phyloP scores from a whole-genome alignment of 1,140 invertebrate species.

The Tetragnatha versicolor region DNA sequence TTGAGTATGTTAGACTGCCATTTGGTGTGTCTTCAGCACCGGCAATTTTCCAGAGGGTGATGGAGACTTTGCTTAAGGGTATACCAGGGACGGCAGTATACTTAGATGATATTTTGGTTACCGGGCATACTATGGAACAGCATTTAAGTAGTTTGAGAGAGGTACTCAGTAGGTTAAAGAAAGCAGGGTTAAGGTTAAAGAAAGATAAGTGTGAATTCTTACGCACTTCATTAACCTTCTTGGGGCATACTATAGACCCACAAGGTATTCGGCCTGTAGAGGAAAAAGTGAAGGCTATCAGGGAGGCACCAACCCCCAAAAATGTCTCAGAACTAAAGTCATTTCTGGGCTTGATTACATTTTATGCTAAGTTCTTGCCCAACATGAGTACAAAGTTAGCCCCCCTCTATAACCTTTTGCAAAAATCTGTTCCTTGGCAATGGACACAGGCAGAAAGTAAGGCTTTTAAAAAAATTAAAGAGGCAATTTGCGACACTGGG shows the following conservation, averaged over 20 bases:
- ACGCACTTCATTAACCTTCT: conserved; percentile 60
- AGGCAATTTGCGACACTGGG: conserved; percentile 21
- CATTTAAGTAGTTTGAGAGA: conserved; percentile 56
- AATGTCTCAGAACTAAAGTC: conserved; percentile 60
- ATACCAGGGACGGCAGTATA: conserved; percentile 31
- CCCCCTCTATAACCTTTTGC: conserved; percentile 58
- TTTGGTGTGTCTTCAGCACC: conserved; percentile 66
- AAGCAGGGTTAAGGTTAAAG: conserved; percentile 60
- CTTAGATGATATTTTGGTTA: conserved; percentile 59
- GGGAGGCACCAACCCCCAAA: conserved; percentile 59
- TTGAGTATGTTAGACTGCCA: too few species aligned
- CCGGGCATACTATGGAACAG: conserved; percentile 52
- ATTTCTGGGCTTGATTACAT: conserved; percentile 40
- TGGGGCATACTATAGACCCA: conserved; percentile 63
- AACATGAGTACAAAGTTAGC: conserved; percentile 57
- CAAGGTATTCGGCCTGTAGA: conserved; percentile 63
- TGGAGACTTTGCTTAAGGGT: conserved; percentile 58
- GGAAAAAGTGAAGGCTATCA: conserved; percentile 62
- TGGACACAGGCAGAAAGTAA: conserved; percentile 58
- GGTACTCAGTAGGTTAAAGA: conserved; percentile 57
- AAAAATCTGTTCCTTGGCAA: conserved; percentile 56
- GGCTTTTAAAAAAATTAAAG: conserved; percentile 60
- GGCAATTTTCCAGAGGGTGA: conserved; percentile 64
- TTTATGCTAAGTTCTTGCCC: conserved; percentile 60
- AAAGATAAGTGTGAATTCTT: conserved; percentile 62